Conservation (phyloP, 2,888 invertebrate genomes). For the Lycia hirtaria region DNA sequence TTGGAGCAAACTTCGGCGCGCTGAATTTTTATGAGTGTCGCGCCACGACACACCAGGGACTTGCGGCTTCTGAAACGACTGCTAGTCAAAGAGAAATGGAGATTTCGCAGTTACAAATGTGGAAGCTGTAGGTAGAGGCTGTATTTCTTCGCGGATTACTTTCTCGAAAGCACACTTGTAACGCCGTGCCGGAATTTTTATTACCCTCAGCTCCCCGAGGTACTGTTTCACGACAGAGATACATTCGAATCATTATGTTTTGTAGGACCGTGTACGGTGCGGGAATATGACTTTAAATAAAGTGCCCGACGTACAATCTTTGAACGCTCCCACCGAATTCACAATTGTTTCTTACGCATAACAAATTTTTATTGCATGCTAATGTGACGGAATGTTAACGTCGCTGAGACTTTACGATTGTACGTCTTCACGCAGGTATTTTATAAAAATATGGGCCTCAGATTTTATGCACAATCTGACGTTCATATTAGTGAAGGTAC, state of each 20-base stretch:
- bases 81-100: slow-evolving; percentile 83
- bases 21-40: slow-evolving; percentile 82
- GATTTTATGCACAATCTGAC: slow-evolving; percentile 2
- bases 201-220: slow-evolving; percentile 72
- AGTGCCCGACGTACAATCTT: slow-evolving; percentile 32
- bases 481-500: neutral
- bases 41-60: slow-evolving; percentile 77
- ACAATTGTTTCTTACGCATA: slow-evolving; percentile 37
- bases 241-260: slow-evolving; percentile 75
- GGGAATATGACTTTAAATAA: slow-evolving; percentile 58
- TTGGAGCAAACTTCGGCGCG: slow-evolving; percentile 69
- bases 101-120: slow-evolving; percentile 83
- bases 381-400: slow-evolving; percentile 36
- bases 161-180: slow-evolving; percentile 75
- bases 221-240: slow-evolving; percentile 74
- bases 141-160: slow-evolving; percentile 82
- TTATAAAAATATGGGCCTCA: slow-evolving; percentile 20
- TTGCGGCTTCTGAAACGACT: slow-evolving; percentile 78
- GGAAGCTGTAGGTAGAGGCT: slow-evolving; percentile 71
- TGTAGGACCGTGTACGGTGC: slow-evolving; percentile 57
- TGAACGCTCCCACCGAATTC: slow-evolving; percentile 21
- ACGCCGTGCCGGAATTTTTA: slow-evolving; percentile 78
- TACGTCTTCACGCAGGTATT: slow-evolving; percentile 18
- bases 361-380: slow-evolving; percentile 39
- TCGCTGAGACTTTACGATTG: slow-evolving; percentile 29